Conservation (phyloP, 2,888 invertebrate genomes). For the Acanthosepion esculentum region DNA sequence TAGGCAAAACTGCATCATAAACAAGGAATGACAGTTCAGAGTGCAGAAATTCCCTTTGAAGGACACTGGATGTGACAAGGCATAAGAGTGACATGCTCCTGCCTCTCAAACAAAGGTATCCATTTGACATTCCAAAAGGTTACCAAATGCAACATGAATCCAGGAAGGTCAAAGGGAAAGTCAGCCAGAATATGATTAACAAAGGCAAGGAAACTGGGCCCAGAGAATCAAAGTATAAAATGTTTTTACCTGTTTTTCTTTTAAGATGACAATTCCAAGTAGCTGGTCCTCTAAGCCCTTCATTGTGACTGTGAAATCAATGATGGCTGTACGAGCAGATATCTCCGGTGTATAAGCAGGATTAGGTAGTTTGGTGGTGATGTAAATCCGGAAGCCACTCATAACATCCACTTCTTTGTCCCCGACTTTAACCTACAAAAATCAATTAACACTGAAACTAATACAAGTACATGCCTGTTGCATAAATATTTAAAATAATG, state of each 20-base stretch:
- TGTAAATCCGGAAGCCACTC: slow-evolving; percentile 94
- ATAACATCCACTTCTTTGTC: slow-evolving; percentile 98
- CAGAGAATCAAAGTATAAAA: neutral
- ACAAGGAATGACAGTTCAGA: too few species aligned
- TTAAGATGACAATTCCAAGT: slow-evolving; percentile 91
- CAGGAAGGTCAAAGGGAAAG: too few species aligned
- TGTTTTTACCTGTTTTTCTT: slow-evolving; percentile 85
- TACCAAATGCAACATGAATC: too few species aligned
- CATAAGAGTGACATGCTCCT: too few species aligned
- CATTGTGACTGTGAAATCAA: slow-evolving; percentile 98
- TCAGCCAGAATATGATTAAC: too few species aligned
- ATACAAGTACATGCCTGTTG: neutral
- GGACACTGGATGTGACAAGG: too few species aligned
- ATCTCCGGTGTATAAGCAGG: slow-evolving; percentile 97
- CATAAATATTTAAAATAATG: too few species aligned
- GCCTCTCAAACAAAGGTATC: too few species aligned
- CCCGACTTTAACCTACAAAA: slow-evolving; percentile 74
- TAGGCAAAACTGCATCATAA: too few species aligned
- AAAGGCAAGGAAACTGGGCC: neutral
- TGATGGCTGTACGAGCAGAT: slow-evolving; percentile 95
- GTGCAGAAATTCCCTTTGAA: too few species aligned
- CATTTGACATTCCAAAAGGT: too few species aligned
- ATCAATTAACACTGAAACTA: neutral
- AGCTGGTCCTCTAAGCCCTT: slow-evolving; percentile 95
- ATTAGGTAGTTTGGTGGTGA: slow-evolving; percentile 96